Evolutionary conservation across 2,113 vertebrate genomes (phyloP).

Genomic region (Chunga burmeisteri): DNA sequence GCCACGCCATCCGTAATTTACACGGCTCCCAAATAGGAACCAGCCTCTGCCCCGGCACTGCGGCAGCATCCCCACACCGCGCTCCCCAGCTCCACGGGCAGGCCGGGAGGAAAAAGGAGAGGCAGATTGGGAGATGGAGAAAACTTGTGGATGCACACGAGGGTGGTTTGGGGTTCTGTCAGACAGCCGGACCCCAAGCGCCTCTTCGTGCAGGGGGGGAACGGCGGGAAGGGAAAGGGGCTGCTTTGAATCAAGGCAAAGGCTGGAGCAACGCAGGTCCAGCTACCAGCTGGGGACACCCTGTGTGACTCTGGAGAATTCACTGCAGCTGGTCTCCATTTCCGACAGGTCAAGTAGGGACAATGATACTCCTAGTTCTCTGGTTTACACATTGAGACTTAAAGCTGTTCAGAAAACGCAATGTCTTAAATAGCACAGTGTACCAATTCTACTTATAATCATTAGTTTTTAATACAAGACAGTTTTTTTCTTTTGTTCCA

Average conservation of each 20-base stretch:
- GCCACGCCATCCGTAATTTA: conserved; percentile 67
- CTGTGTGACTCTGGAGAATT: not conserved
- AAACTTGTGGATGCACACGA: fast-evolving
- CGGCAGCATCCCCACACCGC: not conserved
- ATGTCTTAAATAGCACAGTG: not conserved
- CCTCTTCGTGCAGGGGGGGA: not conserved
- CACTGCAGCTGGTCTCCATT: not conserved
- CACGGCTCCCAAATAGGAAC: conserved; percentile 66
- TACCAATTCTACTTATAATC: not conserved
- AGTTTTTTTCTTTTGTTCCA: not conserved
- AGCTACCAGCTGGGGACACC: conserved; percentile 8
- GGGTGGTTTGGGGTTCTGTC: fast-evolving
- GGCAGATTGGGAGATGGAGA: not conserved
- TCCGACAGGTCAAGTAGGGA: conserved; percentile 8
- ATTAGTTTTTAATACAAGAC: not conserved
- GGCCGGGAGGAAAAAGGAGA: not conserved
- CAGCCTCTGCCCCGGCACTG: not conserved
- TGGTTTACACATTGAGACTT: not conserved
- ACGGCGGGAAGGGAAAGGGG: not conserved
- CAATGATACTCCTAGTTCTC: not conserved
- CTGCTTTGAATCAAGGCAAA: not conserved
- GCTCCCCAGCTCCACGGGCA: not conserved
- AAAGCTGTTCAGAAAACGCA: not conserved
- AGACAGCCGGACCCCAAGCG: fast-evolving
- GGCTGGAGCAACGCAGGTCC: not conserved